phyloP scores from a whole-genome alignment of 64 coral and sea anemone species.

The Platygyra sinensis region DNA sequence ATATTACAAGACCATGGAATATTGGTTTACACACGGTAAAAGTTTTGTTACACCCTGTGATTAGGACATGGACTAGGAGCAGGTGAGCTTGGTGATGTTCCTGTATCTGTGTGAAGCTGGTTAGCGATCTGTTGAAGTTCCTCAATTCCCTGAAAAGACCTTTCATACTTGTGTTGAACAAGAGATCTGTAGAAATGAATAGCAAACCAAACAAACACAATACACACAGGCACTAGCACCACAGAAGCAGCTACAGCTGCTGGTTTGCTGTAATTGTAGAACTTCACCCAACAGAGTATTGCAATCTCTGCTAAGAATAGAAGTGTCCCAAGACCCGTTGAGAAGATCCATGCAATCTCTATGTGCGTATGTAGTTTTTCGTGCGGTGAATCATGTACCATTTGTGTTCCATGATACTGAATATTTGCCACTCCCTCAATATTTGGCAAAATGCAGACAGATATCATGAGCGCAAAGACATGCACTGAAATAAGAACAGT shows the following conservation, averaged over 20 bases:
- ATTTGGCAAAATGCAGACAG: constrained; percentile 95
- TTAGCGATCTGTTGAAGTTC: constrained; percentile 93
- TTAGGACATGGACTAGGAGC: constrained; percentile 13
- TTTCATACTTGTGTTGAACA: constrained; percentile 90
- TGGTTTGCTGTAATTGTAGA: constrained; percentile 72
- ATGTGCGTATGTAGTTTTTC: constrained; percentile 90
- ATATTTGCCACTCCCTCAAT: constrained; percentile 92
- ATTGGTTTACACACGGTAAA: neutral
- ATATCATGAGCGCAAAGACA: constrained; percentile 99
- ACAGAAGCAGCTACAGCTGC: constrained; percentile 84
- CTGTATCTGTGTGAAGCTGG: constrained; percentile 69
- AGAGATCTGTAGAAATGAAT: constrained; percentile 95
- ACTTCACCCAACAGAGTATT: constrained; percentile 96
- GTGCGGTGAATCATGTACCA: constrained; percentile 88
- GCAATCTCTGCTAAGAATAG: constrained; percentile 93
- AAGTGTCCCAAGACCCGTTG: constrained; percentile 94
- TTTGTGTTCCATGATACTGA: constrained; percentile 51
- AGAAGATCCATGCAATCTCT: constrained; percentile 97
- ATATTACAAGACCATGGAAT: neutral
- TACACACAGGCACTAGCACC: constrained; percentile 85
- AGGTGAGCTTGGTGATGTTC: constrained; percentile 11
- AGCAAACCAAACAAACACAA: constrained; percentile 92
- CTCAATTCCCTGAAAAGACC: constrained; percentile 87
- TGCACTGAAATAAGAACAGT: constrained; percentile 95
- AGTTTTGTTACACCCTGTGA: constrained; percentile 38